Evolutionary conservation across 2,113 vertebrate species (phyloP).

Genomic region (Myrmophylax atrothorax): DNA sequence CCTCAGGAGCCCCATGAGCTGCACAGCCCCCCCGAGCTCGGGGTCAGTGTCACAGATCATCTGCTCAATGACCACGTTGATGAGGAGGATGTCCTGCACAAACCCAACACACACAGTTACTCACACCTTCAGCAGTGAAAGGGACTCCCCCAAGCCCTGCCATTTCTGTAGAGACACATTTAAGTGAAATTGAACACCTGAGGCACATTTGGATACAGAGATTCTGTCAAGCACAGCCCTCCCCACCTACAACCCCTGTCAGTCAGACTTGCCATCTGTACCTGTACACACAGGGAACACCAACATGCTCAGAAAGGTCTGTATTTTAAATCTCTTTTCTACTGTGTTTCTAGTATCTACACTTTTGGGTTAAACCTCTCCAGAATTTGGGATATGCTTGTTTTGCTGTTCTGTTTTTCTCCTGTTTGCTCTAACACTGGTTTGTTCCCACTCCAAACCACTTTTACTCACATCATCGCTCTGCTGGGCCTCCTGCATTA

Average conservation of each 20-base stretch:
- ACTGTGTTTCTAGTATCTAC: not conserved
- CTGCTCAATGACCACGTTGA: conserved; percentile 99
- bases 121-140: not conserved
- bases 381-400: not conserved
- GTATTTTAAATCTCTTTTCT: not conserved
- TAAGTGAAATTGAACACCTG: not conserved
- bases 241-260: not conserved
- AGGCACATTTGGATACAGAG: not conserved
- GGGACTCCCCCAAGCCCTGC: not conserved
- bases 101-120: not conserved
- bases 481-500: conserved; percentile 99
- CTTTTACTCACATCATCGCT: conserved; percentile 90
- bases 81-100: conserved; percentile 93
- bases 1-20: conserved; percentile 96
- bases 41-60: conserved; percentile 99
- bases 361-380: not conserved
- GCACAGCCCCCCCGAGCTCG: conserved; percentile 95
- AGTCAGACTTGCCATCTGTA: not conserved
- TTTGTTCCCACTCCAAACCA: not conserved
- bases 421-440: not conserved
- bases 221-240: not conserved
- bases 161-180: not conserved
- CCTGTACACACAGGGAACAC: not conserved
- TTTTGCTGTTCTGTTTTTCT: not conserved
- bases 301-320: not conserved